Conservation (phyloP, 2,797 vertebrate genomes). For the Lepidocolaptes lacrymiger region DNA sequence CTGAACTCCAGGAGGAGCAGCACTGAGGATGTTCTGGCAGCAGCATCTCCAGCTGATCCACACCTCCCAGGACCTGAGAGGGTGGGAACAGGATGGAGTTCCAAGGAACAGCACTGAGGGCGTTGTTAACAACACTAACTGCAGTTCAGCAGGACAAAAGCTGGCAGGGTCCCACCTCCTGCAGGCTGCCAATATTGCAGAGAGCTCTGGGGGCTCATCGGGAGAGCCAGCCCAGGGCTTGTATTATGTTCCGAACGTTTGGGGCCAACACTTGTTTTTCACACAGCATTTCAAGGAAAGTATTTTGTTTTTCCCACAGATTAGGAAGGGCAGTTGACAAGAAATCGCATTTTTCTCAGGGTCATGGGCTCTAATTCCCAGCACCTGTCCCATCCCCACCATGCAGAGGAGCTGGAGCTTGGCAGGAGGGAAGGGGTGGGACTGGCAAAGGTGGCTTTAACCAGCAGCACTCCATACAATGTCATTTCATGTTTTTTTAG, state of each 20-base stretch:
- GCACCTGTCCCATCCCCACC: neutral
- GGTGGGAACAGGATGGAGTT: conserved; percentile 30
- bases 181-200: conserved; percentile 49
- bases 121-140: conserved; percentile 62
- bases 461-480: neutral
- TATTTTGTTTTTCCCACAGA: conserved; percentile 66
- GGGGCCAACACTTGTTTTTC: conserved; percentile 54
- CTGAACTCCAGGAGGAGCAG: neutral
- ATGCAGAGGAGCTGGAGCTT: neutral
- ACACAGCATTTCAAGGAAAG: conserved; percentile 51
- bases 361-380: conserved; percentile 17
- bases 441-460: neutral
- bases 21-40: conserved; percentile 12
- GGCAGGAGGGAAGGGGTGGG: neutral
- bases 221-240: conserved; percentile 14
- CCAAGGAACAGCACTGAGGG: conserved; percentile 41
- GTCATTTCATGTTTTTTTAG: neutral
- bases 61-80: neutral
- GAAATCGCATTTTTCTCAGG: conserved; percentile 36
- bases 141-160: conserved; percentile 27
- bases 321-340: conserved; percentile 26
- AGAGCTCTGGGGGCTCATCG: conserved; percentile 52
- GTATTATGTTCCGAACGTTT: conserved; percentile 15
- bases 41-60: neutral
- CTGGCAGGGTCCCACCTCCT: conserved; percentile 51